Percentiles rank a stretch among this genome's conserved stretches.
phyloP scores from a whole-genome alignment of 2,797 vertebrate species.

The Rhinogobio ventralis region DNA sequence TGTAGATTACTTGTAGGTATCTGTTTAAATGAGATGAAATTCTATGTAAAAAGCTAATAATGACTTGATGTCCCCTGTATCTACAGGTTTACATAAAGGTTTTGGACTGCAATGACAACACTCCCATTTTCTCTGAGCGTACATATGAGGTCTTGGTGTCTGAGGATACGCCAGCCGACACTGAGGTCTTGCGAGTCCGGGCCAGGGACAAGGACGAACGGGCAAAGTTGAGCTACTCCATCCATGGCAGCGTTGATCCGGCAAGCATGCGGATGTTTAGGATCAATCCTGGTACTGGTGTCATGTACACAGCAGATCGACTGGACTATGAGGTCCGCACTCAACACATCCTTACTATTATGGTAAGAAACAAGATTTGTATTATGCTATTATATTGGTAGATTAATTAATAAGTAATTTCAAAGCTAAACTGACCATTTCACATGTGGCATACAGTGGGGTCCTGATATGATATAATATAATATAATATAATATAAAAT shows the following conservation, averaged over 20 bases:
- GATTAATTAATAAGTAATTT: neutral
- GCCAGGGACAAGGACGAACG: conserved; percentile 90
- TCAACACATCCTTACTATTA: conserved; percentile 92
- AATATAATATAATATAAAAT: neutral
- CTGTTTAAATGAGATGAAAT: conserved; percentile 5
- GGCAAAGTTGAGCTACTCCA: conserved; percentile 90
- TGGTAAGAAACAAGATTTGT: conserved; percentile 78
- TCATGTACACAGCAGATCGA: conserved; percentile 86
- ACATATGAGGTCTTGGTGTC: conserved; percentile 89
- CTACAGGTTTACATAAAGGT: conserved; percentile 91
- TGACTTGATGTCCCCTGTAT: neutral
- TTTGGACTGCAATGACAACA: conserved; percentile 94
- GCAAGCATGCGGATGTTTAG: conserved; percentile 91
- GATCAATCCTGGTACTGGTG: conserved; percentile 89
- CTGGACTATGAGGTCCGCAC: conserved; percentile 91
- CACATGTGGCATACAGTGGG: neutral
- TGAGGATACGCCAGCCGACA: conserved; percentile 87
- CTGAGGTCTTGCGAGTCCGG: conserved; percentile 87
- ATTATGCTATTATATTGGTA: neutral
- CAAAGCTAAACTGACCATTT: neutral
- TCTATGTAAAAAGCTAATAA: conserved; percentile 26
- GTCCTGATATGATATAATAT: no score
- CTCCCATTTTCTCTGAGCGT: conserved; percentile 89
- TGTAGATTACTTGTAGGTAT: neutral
- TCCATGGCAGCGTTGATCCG: conserved; percentile 91